Base-by-base conservation (phyloP, 2,888 invertebrate genomes). In the Cheilosia vulpina region DNA sequence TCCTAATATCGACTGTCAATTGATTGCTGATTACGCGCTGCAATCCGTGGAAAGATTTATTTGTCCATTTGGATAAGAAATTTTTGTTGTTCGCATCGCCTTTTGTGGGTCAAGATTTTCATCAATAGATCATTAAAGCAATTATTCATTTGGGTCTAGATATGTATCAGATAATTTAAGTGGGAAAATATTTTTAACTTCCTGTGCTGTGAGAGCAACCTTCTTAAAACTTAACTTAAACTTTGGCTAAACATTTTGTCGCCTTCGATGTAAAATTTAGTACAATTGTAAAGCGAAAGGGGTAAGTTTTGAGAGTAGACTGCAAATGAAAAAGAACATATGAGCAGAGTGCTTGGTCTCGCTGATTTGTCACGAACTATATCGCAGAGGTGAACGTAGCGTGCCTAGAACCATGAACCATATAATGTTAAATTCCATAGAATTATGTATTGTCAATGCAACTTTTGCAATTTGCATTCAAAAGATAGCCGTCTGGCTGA, bases 31-130 rank as follows among this genome's bases (percentile, higher is more conserved):
- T 19, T 34, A 24, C 31, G 53, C 2, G 2, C 13, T 38, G 47
- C 47, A 27, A 38, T 47, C 27, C 50, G 50, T 21, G 21, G 31
- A 69, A 13, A 60, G 60, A 71, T 72, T 60, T 24, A 53, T 68
- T 41, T 60, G 34, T 50, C 38, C 57, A 75, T 73, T 66, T 66
- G 57, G 47, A 53, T 34, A 53, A 34, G n/a, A 24, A 52, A 5
- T 57, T 47, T 57, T 47, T 45, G 11, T 43, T 69, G 15, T 24
- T 53, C 9, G 24, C 15, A 65, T 75, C 47, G n/a, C 11, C n/a
- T 53, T 63, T 75, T 75, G 41, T 75, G 57, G 75, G 65, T 75
- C 65, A 75, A 75, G 65, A 75, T 65, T 57, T 19, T 57, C 45
- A 27, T 57, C 45, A 52, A 34, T 62, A 21, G 63, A 47, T 63